Evolutionary conservation across 2,797 vertebrate species (phyloP).

Genomic region (Mycteria americana): DNA sequence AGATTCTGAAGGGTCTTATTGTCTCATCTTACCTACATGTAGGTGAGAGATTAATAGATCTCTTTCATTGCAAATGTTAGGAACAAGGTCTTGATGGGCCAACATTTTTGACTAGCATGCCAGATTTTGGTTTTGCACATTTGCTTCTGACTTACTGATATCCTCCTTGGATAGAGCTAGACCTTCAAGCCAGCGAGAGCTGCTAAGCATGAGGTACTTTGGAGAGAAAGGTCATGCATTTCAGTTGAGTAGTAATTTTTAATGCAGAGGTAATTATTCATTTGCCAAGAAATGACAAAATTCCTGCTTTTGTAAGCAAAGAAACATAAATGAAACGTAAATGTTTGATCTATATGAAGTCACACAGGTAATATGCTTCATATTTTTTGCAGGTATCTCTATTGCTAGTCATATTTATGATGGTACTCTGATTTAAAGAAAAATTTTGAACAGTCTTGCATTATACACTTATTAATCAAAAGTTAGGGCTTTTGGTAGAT

Average conservation of each 20-base stretch:
- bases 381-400: not conserved
- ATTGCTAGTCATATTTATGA: not conserved
- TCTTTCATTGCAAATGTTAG: not conserved
- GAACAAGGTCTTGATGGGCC: not conserved
- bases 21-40: accelerated
- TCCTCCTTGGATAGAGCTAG: not conserved
- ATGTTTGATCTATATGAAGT: not conserved
- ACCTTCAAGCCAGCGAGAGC: not conserved
- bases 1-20: not conserved
- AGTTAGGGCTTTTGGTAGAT: not conserved
- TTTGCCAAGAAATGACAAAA: not conserved
- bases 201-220: not conserved
- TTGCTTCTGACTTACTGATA: not conserved
- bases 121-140: not conserved
- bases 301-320: not conserved
- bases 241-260: not conserved
- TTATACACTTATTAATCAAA: not conserved
- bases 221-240: not conserved
- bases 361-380: not conserved
- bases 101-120: not conserved
- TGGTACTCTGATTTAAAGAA: not conserved
- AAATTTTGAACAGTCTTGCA: not conserved
- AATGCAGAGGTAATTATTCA: not conserved
- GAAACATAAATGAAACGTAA: not conserved
- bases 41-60: not conserved